Evolutionary conservation across 2,888 invertebrate genomes (phyloP).

Genomic region (Tromatobia lineatoria): DNA sequence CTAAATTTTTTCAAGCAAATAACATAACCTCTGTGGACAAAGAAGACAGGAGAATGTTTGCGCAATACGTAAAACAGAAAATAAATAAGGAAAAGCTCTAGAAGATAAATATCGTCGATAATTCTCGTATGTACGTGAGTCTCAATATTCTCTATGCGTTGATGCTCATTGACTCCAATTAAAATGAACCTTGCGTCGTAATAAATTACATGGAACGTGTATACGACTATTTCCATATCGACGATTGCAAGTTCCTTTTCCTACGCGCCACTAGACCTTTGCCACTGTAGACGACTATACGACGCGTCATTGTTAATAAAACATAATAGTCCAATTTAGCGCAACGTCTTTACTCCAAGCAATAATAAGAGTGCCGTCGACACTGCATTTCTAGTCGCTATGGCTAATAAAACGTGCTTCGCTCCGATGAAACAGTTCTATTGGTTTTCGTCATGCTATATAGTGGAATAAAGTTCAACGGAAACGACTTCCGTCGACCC

Average conservation of each 20-base stretch:
- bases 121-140: background rate
- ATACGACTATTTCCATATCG: background rate
- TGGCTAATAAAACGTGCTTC: constrained; percentile 51
- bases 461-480: constrained; percentile 66
- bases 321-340: constrained; percentile 27
- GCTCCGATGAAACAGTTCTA: constrained; percentile 62
- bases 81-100: background rate
- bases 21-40: background rate
- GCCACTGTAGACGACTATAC: background rate
- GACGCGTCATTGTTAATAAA: constrained; percentile 10
- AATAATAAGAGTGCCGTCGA: constrained; percentile 25
- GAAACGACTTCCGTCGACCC: constrained; percentile 69
- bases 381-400: constrained; percentile 34
- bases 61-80: background rate
- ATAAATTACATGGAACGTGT: background rate
- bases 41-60: background rate
- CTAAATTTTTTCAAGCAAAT: background rate
- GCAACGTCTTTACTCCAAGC: constrained; percentile 5
- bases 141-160: background rate
- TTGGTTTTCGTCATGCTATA: constrained; percentile 63
- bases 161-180: constrained; percentile 7
- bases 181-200: background rate
- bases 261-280: background rate
- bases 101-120: background rate
- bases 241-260: background rate